Evolutionary conservation across 1,140 invertebrate genomes (phyloP).

Genomic region (Holcopasites calliopsidis): DNA sequence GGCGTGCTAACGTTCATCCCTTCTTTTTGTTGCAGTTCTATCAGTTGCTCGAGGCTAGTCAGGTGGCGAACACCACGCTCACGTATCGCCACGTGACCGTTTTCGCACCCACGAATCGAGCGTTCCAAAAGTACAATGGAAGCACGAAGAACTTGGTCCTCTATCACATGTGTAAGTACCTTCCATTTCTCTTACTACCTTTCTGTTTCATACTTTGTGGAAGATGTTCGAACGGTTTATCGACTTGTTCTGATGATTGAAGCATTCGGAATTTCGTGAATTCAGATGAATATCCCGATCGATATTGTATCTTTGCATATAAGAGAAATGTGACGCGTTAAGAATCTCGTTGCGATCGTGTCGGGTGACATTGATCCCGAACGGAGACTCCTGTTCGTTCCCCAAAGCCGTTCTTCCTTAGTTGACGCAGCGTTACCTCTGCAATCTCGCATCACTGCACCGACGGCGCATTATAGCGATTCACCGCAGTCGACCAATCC

Average conservation of each 20-base stretch:
- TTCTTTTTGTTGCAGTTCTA: constrained; percentile 85
- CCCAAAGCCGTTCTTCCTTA: constrained; percentile 11
- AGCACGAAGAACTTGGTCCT: constrained; percentile 83
- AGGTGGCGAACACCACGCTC: constrained; percentile 84
- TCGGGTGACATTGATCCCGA: not conserved
- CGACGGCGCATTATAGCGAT: constrained; percentile 30
- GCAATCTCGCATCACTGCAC: not conserved
- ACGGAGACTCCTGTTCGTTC: not conserved
- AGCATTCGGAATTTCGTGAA: too few relatives aligned
- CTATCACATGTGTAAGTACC: constrained; percentile 90
- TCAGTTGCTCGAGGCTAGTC: constrained; percentile 84
- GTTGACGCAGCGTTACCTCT: constrained; percentile 5
- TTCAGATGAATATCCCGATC: too few relatives aligned
- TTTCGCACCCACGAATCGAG: constrained; percentile 89
- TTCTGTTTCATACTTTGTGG: not conserved
- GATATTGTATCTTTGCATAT: too few relatives aligned
- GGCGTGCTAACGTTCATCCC: constrained; percentile 33
- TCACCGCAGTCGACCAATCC: constrained; percentile 22
- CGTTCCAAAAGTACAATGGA: constrained; percentile 85
- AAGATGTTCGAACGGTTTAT: not conserved
- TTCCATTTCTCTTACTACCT: not conserved
- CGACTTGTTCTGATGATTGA: not conserved
- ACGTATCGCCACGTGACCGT: constrained; percentile 85
- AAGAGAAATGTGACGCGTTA: too few relatives aligned
- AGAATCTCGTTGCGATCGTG: not conserved